Base-by-base conservation (phyloP, 2,113 vertebrate species). In the Mugil cephalus region DNA sequence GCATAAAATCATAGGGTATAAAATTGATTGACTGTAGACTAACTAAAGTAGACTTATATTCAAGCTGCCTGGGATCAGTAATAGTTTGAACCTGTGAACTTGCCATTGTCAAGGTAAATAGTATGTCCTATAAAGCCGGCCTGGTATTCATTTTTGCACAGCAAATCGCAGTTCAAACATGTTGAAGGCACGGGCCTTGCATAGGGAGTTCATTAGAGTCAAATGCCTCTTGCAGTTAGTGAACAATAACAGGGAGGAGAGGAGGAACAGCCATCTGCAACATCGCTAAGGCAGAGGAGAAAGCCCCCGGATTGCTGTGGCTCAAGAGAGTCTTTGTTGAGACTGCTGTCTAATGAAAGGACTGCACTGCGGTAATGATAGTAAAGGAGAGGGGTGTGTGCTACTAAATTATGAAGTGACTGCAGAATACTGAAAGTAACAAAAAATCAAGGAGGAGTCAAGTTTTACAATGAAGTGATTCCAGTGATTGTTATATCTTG, bases 331-430 rank as follows among this genome's bases (percentile, higher is more conserved):
- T 76, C 60, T 74, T 79, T 82, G 66, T 76, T 48, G 62, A 74
- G 69, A 67, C 38, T 77, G 53, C 43, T 35, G 56, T 82, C 72
- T 81, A 75, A 89, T 82, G 53, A 85, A 69, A 68, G 43, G 34
- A 71, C 84, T 81, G 82, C 86, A 87, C 54, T 85, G 82, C 74
- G 3, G 72, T 80, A 87, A 87, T 88, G 66, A 84, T 69, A 73
- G 54, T 74, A 76, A 86, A 76, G 73, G 52, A 82, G 52, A 82
- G 50, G 40, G 67, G 19, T 63, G 63, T 69, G 71, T 66, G 78
- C 84, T 63, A 53, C 80, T 86, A 76, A 86, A 89, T 89, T 87
- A 84, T 84, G 69, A 87, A 72, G 58, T 36, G 47, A 77, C 85
- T 87, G 79, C 74, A 63, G 55, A 58, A 65, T 63, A 69, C 51